Evolutionary conservation across 2,113 vertebrate genomes (phyloP).

Genomic region (Phoenicopterus ruber): DNA sequence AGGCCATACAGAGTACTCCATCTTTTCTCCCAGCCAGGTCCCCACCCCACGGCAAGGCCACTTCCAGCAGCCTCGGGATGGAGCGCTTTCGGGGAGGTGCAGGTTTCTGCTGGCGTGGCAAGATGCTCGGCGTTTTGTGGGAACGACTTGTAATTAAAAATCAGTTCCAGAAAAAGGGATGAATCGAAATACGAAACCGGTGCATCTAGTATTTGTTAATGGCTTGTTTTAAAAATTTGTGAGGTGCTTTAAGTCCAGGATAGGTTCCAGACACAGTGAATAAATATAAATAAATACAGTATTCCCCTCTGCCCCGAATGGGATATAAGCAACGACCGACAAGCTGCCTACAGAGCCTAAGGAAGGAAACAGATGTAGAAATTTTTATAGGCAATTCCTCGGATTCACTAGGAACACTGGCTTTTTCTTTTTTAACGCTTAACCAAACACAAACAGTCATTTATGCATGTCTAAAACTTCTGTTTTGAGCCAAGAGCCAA

Average conservation of each 20-base stretch:
- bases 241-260: background rate
- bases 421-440: no score
- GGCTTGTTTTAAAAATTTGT: background rate
- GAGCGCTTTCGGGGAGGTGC: background rate
- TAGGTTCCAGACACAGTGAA: background rate
- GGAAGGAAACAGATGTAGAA: conserved; percentile 66
- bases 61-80: background rate
- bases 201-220: background rate
- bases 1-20: fast-evolving
- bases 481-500: background rate
- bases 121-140: background rate
- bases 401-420: background rate
- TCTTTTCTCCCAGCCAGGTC: background rate
- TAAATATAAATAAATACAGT: background rate
- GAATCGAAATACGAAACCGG: background rate
- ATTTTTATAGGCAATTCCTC: conserved; percentile 35
- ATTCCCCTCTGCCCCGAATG: background rate
- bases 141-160: background rate
- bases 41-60: background rate
- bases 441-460: background rate
- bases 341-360: conserved; percentile 15
- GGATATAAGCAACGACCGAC: conserved; percentile 16
- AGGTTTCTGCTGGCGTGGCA: background rate
- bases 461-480: background rate
- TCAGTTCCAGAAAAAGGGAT: background rate